Conservation (phyloP, 2,888 invertebrate species). For the Pegoplata infirma region DNA sequence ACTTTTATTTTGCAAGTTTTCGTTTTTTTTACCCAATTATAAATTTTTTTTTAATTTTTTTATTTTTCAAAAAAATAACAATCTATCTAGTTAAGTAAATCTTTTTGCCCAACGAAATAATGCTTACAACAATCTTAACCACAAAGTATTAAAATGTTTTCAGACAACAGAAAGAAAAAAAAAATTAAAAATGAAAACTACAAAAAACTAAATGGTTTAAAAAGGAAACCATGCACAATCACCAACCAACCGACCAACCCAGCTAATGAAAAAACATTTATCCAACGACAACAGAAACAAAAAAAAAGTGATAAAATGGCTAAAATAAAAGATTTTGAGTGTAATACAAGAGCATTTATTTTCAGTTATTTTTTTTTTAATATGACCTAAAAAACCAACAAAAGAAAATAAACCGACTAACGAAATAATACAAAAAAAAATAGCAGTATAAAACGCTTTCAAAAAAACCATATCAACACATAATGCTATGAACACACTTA, state of each 20-base stretch:
- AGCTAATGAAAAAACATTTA: constrained; percentile 15
- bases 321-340: constrained; percentile 31
- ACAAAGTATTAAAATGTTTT: constrained; percentile 49
- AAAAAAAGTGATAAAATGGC: not conserved
- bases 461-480: constrained; percentile 17
- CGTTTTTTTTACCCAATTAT: no score
- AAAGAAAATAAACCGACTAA: constrained; percentile 7
- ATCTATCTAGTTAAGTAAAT: not conserved
- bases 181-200: constrained; percentile 14
- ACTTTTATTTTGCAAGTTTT: no score
- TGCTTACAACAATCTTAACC: constrained; percentile 27
- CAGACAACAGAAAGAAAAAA: not conserved
- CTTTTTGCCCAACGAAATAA: constrained; percentile 13
- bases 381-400: constrained; percentile 20
- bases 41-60: not conserved
- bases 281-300: constrained; percentile 11
- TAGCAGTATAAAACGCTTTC: no score
- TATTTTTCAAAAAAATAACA: constrained; percentile 6
- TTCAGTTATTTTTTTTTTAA: no score
- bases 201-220: constrained; percentile 8
- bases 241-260: constrained; percentile 3
- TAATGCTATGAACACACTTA: no score
- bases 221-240: constrained; percentile 29
- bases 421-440: constrained; percentile 27
- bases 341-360: constrained; percentile 33